Evolutionary conservation across 2,888 invertebrate species (phyloP).

Genomic region (Tanaodytes sp.): DNA sequence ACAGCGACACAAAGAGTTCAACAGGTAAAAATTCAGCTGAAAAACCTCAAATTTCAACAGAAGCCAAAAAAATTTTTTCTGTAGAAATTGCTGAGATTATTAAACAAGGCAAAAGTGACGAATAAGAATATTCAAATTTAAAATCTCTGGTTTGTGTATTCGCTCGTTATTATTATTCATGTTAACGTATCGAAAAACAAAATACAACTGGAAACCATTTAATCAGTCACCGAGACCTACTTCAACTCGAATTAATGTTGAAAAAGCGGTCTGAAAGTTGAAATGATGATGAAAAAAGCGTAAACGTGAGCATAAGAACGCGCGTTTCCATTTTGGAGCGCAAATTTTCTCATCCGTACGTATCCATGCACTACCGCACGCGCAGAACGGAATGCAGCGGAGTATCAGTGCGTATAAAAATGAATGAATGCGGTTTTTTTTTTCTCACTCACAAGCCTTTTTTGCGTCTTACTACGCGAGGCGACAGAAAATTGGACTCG

Average conservation of each 20-base stretch:
- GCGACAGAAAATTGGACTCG: not conserved
- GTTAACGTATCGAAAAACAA: no score
- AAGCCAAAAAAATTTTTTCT: not conserved
- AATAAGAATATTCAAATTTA: not conserved
- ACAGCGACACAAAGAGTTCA: not conserved
- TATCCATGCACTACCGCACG: slow-evolving; percentile 9
- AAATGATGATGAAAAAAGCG: no score
- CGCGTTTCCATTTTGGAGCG: slow-evolving; percentile 3
- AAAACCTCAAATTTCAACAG: slow-evolving; percentile 3
- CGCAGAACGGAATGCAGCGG: slow-evolving; percentile 21
- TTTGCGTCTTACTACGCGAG: slow-evolving; percentile 9
- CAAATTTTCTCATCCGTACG: slow-evolving; percentile 9
- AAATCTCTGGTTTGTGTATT: no score
- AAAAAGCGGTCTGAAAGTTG: no score
- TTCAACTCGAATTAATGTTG: no score
- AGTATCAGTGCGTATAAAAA: slow-evolving; percentile 24
- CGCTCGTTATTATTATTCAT: no score
- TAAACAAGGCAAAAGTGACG: not conserved
- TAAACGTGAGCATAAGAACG: no score
- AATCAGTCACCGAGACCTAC: no score
- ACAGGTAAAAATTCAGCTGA: not conserved
- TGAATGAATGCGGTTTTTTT: slow-evolving; percentile 20
- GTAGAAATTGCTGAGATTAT: slow-evolving; percentile 2
- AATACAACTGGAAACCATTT: no score
- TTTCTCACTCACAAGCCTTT: slow-evolving; percentile 1